Percentiles rank a stretch among this genome's conserved stretches.
Conservation (phyloP, 2,113 vertebrate species). For the Tympanuchus pallidicinctus region DNA sequence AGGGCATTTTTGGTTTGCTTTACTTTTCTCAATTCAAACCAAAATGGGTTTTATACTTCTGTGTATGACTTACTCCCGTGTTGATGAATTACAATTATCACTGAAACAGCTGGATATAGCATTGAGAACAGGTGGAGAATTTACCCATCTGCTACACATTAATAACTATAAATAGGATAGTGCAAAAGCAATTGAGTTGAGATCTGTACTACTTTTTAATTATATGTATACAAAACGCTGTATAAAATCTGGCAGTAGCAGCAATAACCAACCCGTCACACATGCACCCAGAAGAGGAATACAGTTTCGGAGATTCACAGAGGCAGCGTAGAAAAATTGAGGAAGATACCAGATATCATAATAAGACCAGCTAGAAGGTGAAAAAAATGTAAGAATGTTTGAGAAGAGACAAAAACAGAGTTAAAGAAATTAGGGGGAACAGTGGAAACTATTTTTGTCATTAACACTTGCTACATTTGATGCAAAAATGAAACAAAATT, state of each 20-base stretch:
- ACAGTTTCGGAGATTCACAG: neutral
- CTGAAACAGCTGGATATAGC: slow-evolving; percentile 41
- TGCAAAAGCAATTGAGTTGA: neutral
- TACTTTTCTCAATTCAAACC: neutral
- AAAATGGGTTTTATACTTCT: slow-evolving; percentile 14
- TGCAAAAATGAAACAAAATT: slow-evolving; percentile 5
- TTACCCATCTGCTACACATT: slow-evolving; percentile 40
- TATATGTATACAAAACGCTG: neutral
- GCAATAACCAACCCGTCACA: neutral
- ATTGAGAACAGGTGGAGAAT: slow-evolving; percentile 52
- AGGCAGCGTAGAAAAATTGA: neutral
- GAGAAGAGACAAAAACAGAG: neutral
- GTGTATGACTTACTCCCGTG: neutral
- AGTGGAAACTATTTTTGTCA: slow-evolving; percentile 29
- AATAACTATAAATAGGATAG: slow-evolving; percentile 9
- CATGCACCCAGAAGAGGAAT: neutral
- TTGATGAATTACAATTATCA: slow-evolving; percentile 47
- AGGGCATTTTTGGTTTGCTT: neutral
- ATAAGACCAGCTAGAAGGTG: neutral
- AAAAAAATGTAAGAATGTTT: neutral
- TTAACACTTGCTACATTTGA: slow-evolving; percentile 7
- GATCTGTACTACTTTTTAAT: neutral
- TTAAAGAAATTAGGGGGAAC: neutral
- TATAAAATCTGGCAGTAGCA: neutral
- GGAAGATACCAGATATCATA: neutral